Percentiles rank a stretch among this genome's conserved stretches.
Evolutionary conservation across 2,888 invertebrate genomes (phyloP).

Genomic region (Balanococcus diminutus): DNA sequence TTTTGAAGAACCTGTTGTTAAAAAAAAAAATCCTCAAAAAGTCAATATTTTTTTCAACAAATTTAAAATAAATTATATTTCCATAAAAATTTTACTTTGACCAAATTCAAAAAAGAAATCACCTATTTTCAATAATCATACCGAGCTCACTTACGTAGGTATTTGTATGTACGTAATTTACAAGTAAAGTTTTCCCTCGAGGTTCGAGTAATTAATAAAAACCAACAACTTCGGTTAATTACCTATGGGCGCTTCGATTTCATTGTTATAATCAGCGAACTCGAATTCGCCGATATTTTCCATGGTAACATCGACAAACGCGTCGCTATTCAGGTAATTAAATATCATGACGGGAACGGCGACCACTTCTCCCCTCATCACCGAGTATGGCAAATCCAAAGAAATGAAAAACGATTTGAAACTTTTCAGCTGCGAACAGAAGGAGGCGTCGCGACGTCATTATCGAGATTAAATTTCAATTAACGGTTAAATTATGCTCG

Average conservation of each 20-base stretch:
- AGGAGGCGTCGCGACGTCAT: background rate
- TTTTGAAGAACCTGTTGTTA: too few relatives aligned
- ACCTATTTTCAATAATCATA: too few relatives aligned
- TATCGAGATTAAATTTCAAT: background rate
- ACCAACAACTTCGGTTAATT: background rate
- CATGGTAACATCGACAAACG: slow-evolving; percentile 80
- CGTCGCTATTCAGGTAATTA: slow-evolving; percentile 81
- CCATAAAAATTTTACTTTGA: too few relatives aligned
- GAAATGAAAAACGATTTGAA: slow-evolving; percentile 84
- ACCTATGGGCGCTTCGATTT: slow-evolving; percentile 66
- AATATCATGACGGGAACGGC: slow-evolving; percentile 86
- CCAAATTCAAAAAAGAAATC: too few relatives aligned
- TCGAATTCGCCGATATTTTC: slow-evolving; percentile 81
- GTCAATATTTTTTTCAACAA: too few relatives aligned
- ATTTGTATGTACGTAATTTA: too few relatives aligned
- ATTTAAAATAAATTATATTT: too few relatives aligned
- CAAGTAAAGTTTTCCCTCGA: too few relatives aligned
- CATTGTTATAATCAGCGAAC: slow-evolving; percentile 80
- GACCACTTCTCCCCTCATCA: slow-evolving; percentile 88
- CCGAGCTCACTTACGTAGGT: too few relatives aligned
- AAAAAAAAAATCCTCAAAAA: too few relatives aligned
- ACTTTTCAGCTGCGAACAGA: slow-evolving; percentile 67
- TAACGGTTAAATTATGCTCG: background rate
- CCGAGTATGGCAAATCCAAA: slow-evolving; percentile 84
- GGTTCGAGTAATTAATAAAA: too few relatives aligned